These are phyloP conservation scores for Pavo muticus DNA, from an alignment of 2,113 vertebrate species.

Conservation along the genomic window DNA sequence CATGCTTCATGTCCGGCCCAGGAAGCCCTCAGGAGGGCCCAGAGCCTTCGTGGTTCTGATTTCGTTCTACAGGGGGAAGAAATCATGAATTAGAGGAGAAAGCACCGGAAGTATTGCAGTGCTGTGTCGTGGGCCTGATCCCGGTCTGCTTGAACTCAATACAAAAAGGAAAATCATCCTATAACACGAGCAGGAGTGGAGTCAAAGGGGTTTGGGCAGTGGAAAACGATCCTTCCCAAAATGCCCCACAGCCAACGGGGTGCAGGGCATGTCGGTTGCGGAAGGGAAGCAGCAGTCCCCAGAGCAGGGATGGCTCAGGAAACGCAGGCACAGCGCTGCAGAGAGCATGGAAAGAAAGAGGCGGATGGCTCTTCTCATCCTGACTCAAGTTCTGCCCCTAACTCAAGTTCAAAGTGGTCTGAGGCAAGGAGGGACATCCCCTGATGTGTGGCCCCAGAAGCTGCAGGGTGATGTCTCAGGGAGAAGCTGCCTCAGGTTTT, in stretches of 20 bases:
- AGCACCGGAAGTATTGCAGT: not conserved
- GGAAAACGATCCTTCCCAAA: not conserved
- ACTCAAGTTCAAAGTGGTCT: not conserved
- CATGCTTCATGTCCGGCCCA: not conserved
- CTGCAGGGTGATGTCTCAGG: rapidly evolving
- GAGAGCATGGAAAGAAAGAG: not conserved
- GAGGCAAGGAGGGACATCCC: not conserved
- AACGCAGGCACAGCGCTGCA: not conserved
- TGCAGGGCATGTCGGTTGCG: not conserved
- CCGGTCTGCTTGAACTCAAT: not conserved
- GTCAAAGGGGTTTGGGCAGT: not conserved
- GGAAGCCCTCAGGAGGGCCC: not conserved
- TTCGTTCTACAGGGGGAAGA: not conserved
- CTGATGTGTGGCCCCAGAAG: not conserved
- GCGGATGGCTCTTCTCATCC: not conserved
- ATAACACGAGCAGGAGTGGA: not conserved
- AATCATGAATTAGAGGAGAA: not conserved
- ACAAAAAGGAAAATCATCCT: not conserved
- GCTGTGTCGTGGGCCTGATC: not conserved
- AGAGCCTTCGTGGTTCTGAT: not conserved
- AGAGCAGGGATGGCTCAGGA: not conserved
- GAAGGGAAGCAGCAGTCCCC: not conserved
- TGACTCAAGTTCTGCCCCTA: not conserved
- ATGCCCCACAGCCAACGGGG: not conserved
- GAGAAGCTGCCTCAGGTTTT: not conserved